Conservation (phyloP, 2,888 invertebrate genomes). For the Psococerastis gibbosa region DNA sequence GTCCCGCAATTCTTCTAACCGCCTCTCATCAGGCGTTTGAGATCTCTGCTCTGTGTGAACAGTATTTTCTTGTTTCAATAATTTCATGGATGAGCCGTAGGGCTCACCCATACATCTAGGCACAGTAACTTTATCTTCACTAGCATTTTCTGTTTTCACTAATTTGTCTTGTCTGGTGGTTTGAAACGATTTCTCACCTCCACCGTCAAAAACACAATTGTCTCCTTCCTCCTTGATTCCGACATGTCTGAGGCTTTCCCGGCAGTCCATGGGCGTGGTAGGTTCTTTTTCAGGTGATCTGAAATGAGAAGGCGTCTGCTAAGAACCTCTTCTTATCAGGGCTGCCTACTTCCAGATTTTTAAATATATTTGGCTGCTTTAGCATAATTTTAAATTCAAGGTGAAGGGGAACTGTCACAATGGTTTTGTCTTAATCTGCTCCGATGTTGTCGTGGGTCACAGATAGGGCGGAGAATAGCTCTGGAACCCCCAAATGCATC, state of each 20-base stretch:
- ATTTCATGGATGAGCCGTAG: neutral
- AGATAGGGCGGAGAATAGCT: too few species aligned
- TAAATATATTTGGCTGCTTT: too few species aligned
- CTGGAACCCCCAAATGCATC: too few species aligned
- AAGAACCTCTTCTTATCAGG: too few species aligned
- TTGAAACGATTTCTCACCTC: slow-evolving; percentile 21
- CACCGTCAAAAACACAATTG: slow-evolving; percentile 35
- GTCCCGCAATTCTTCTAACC: neutral
- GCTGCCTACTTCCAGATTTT: too few species aligned
- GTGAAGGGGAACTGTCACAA: too few species aligned
- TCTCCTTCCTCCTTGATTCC: slow-evolving; percentile 29
- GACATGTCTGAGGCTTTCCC: slow-evolving; percentile 21
- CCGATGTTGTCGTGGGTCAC: too few species aligned
- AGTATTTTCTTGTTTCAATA: neutral
- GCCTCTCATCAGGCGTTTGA: neutral
- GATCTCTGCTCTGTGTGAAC: slow-evolving; percentile 2
- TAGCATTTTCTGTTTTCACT: neutral
- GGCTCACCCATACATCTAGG: neutral
- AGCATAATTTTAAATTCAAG: too few species aligned
- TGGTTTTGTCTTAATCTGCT: too few species aligned
- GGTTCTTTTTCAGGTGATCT: neutral
- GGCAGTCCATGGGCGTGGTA: slow-evolving; percentile 4
- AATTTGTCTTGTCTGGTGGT: slow-evolving; percentile 6
- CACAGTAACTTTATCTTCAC: neutral
- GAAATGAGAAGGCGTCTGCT: too few species aligned